phyloP scores from a whole-genome alignment of 2,888 invertebrate species.

The Cephus spinipes region DNA sequence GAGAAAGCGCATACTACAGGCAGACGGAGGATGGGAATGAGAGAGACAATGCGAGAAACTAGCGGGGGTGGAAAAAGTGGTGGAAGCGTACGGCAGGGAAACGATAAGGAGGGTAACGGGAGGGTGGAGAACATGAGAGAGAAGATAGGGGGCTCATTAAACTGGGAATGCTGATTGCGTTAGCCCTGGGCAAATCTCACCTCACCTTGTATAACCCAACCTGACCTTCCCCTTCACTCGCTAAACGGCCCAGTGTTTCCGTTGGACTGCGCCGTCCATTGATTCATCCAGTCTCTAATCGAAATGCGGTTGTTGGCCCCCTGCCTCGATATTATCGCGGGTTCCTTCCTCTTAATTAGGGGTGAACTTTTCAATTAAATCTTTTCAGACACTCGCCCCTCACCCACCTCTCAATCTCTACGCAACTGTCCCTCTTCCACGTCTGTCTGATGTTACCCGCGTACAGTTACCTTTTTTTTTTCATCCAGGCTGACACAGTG shows the following conservation, averaged over 20 bases:
- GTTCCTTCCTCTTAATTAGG: conserved; percentile 25
- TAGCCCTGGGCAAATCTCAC: conserved; percentile 51
- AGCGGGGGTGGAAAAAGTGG: neutral
- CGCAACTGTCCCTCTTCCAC: too few species aligned
- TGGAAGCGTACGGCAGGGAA: neutral
- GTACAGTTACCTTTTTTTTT: neutral
- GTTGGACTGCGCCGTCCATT: conserved; percentile 20
- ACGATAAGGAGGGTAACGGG: neutral
- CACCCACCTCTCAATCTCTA: too few species aligned
- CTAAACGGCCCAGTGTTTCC: conserved; percentile 51
- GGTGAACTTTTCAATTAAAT: conserved; percentile 41
- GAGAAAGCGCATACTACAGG: neutral
- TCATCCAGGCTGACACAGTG: neutral
- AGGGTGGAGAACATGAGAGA: conserved; percentile 28
- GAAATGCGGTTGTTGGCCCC: neutral
- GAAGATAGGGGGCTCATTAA: conserved; percentile 58
- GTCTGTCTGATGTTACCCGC: neutral
- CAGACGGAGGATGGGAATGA: conserved; percentile 15
- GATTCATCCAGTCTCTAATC: conserved; percentile 17
- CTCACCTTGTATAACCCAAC: conserved; percentile 6
- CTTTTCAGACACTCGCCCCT: conserved; percentile 16
- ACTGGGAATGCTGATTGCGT: conserved; percentile 63
- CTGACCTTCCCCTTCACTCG: conserved; percentile 36
- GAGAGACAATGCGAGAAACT: conserved; percentile 12
- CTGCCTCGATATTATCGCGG: conserved; percentile 4